Evolutionary conservation across 2,113 vertebrate species (phyloP), one percentile per base, ranked within the genome.

Genomic region (Sinocyclocheilus maitianheensis): DNA sequence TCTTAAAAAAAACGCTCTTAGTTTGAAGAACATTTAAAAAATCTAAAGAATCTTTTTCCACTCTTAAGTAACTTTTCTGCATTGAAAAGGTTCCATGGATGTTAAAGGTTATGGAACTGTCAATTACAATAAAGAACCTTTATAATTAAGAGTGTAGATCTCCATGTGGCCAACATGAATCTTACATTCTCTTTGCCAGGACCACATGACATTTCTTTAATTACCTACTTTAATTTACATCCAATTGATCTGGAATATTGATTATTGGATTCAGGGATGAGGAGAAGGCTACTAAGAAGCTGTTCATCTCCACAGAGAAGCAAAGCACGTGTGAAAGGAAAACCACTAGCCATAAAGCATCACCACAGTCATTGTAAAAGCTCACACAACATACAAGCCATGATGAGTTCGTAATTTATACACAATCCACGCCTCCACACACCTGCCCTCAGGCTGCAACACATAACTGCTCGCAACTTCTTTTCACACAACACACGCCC

Each of bases 361-460:
- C 14, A n/a, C 53, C 13, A 9, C 46, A 20, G 24, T 58, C 13
- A 53, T 18, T 34, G 22, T 46, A 46, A 46, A 46, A 1, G 46
- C 46, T 48, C 46, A 48, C 10, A 48, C 46, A 48, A 48, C 46
- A 48, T 48, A 48, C 46, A 13, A 37, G 53, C 53, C 62, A 26
- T 24, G 14, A 46, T 48, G 79, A 46, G 40, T 5, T 63, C 4
- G n/a, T 81, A 24, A 81, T 81, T 81, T 69, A 81, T 51, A 81
- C 80, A 81, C 80, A 69, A 81, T 81, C 43, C 80, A 69, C 24
- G 80, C 80, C 80, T 81, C 60, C 80, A 58, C 83, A 46, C 55
- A 84, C 60, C 72, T 76, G 80, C 80, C 62, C 62, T 81, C 63
- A 67, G 5, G 62, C 80, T 69, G 16, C 34, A 46, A 62, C 11